Conservation (phyloP, 37 sponge, comb jelly and placozoan genomes). For the Aplysina aerophoba region DNA sequence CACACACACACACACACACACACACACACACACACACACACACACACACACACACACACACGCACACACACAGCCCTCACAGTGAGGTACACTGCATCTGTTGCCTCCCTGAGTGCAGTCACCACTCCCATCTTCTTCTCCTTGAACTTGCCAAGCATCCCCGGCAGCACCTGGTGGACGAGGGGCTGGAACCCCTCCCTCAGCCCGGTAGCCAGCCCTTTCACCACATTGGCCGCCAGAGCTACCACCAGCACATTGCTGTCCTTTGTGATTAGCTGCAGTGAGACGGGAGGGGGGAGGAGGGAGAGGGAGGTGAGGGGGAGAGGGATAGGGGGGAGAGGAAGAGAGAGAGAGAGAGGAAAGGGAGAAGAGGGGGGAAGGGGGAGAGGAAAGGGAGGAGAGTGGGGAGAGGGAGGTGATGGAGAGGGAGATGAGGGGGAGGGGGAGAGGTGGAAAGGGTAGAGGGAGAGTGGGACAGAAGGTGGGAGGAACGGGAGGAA, state of each 20-base stretch:
- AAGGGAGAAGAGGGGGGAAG: no score
- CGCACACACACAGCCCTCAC: slow-evolving; percentile 46
- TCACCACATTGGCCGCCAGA: slow-evolving; percentile 83
- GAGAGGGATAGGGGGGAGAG: background rate
- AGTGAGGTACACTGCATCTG: slow-evolving; percentile 80
- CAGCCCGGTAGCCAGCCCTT: slow-evolving; percentile 87
- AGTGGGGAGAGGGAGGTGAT: no score
- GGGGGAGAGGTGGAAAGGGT: no score
- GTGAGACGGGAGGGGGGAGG: background rate
- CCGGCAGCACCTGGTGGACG: slow-evolving; percentile 45
- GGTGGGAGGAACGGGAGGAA: no score
- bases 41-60: background rate
- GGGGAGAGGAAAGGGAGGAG: no score
- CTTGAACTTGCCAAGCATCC: slow-evolving; percentile 90
- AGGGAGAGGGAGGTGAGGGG: no score
- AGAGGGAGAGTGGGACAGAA: no score
- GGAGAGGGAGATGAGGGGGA: no score
- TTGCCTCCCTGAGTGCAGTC: slow-evolving; percentile 81
- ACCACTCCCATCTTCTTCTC: slow-evolving; percentile 94
- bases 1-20: background rate
- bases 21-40: background rate
- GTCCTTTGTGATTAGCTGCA: slow-evolving; percentile 91
- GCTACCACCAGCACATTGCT: slow-evolving; percentile 90
- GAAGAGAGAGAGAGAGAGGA: slow-evolving; percentile 13
- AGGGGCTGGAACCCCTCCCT: slow-evolving; percentile 60